phyloP scores from a whole-genome alignment of 1,140 invertebrate species.

The Mizuhopecten yessoensis region DNA sequence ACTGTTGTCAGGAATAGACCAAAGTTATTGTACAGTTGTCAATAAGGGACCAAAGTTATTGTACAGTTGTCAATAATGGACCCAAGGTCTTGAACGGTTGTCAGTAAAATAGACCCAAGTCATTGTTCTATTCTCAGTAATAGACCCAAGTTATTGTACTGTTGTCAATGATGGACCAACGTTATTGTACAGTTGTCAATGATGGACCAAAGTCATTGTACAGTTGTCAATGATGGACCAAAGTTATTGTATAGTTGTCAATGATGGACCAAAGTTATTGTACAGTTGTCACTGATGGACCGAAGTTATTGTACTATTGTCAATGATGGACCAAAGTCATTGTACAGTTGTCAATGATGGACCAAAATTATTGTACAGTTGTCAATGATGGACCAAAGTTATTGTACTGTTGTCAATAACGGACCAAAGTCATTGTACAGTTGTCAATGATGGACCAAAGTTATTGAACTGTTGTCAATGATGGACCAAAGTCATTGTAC shows the following conservation, averaged over 20 bases:
- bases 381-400: background rate
- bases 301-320: background rate
- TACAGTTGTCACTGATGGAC: background rate
- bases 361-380: background rate
- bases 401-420: background rate
- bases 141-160: too few species aligned
- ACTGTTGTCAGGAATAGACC: background rate
- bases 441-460: background rate
- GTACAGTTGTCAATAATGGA: too few species aligned
- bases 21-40: too few species aligned
- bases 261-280: background rate
- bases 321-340: background rate
- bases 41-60: too few species aligned
- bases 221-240: too few species aligned
- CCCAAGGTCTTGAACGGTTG: too few species aligned
- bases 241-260: background rate
- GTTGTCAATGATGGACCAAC: too few species aligned
- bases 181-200: too few species aligned
- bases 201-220: too few species aligned
- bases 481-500: too few species aligned
- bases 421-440: background rate
- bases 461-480: background rate
- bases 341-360: background rate
- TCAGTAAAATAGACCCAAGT: too few species aligned
- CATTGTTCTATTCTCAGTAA: too few species aligned